Evolutionary conservation across 2,888 invertebrate species (phyloP), one percentile per base, ranked within the genome.

Genomic region (Rotaria socialis): DNA sequence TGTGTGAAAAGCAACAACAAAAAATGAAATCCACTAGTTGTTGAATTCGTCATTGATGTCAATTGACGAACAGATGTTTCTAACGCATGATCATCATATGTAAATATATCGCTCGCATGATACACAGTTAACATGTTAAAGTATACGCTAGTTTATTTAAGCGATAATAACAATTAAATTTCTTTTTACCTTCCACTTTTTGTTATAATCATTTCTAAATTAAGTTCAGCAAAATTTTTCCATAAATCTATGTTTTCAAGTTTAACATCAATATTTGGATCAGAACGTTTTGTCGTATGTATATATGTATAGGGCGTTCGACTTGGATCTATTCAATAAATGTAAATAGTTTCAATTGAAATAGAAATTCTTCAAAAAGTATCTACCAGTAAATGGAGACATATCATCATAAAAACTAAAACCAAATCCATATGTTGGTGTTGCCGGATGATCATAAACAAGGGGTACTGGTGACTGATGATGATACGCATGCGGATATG

Each of bases 151-250:
- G 47, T 47, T 11, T 47, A 47, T 47, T 47, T 11, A 47, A 47
- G 47, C 4, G 47, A 47, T 11, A 47, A 47, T 11, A 47, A 47
- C 47, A 47, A 47, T 47, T 2, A 43, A 43, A 8, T 7, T 80
- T 24, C 10, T 1, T 47, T 22, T 47, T 80, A 85, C 85, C 85
- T 50, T 19, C 92, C 92, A 35, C 91, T 90, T 88, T 92, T 92
- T 6, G 92, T 92, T 88, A 92, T 92, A 88, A 92, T 92, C 92
- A 92, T 92, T 88, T 92, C 92, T 2, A 92, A 92, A 22, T 91
- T 92, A 35, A 91, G 89, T 52, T 90, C 88, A 89, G 92, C 90
- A 88, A 92, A 92, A 88, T 90, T 90, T 75, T 89, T 88, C 92
- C 92, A 92, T 35, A 92, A 89, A n/a, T 91, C 91, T 67, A 90